A percentile compares a stretch with the other conserved stretches of the same genome.
Evolutionary conservation across 2,888 invertebrate species (phyloP).

Genomic region (Neoaliturus tenellus): DNA sequence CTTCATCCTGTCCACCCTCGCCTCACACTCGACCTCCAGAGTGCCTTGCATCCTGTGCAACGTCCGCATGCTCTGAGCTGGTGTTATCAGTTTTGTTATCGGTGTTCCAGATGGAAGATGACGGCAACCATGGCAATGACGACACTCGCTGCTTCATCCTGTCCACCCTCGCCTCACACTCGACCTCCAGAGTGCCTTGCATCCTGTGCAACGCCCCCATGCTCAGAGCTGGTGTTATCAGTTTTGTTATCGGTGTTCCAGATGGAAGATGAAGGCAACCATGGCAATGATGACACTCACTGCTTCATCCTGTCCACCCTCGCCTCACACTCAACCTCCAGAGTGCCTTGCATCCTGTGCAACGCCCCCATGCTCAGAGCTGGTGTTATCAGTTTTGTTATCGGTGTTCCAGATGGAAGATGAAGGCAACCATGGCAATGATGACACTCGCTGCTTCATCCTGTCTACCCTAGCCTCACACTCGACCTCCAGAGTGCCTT

Average conservation of each 20-base stretch:
- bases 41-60: conserved; percentile 94
- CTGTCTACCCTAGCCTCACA: conserved; percentile 95
- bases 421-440: conserved; percentile 98
- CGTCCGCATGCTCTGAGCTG: conserved; percentile 94
- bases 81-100: conserved; percentile 75
- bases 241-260: conserved; percentile 72
- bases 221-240: conserved; percentile 91
- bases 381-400: conserved; percentile 72
- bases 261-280: conserved; percentile 99
- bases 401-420: conserved; percentile 89
- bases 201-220: conserved; percentile 92
- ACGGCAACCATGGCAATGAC: conserved; percentile 98
- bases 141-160: conserved; percentile 97
- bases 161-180: conserved; percentile 94
- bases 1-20: conserved; percentile 96
- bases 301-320: conserved; percentile 96
- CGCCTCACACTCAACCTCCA: conserved; percentile 92
- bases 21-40: conserved; percentile 91
- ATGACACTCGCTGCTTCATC: conserved; percentile 97
- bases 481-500: conserved; percentile 90
- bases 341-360: conserved; percentile 92
- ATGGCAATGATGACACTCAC: conserved; percentile 98
- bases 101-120: conserved; percentile 93
- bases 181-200: conserved; percentile 90
- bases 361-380: conserved; percentile 91